Base-by-base conservation (phyloP, 1,140 invertebrate genomes). In the Bombus waltoni region DNA sequence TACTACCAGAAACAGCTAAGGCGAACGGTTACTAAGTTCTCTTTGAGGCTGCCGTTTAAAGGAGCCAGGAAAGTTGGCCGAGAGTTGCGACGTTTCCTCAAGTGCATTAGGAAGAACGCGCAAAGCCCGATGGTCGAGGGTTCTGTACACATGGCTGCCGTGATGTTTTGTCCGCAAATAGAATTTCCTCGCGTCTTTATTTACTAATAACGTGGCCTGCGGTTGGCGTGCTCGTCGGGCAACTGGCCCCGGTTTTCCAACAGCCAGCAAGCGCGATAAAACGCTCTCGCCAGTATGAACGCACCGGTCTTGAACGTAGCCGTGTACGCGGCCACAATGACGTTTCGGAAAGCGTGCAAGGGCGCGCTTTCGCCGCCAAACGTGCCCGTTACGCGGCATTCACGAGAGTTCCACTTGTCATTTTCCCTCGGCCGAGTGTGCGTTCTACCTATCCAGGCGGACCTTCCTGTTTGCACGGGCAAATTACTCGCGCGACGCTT, bases 121-220 rank as follows among this genome's bases (percentile, higher is more conserved):
- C 80, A 79, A 81, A 89, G 74, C 83, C 73, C 62, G 72, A 57
- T 79, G 88, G 85, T 90, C 88, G 88, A 90, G 88, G 62, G 86
- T 59, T 90, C 76, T 90, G 89, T 73, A 90, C 86, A 90, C 86
- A 90, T 35, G 73, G 59, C 66, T 65, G 88, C 78, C 76, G 74
- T 68, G 73, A 77, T 90, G 85, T 90, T 90, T 53, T 90, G 88
- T 80, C 80, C 62, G 82, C 89, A 90, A 90, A 90, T 86, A 90
- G 89, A 90, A 90, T 90, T 90, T 90, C 88, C 89, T 90, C 83
- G 89, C 86, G 88, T 90, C 89, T 90, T 90, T 90, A 90, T 90
- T 90, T 87, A 86, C 88, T 90, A 89, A 90, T 90, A 90, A 90
- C 88, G 86, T 83, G 72, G 83, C 62, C 88, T 86, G 87, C 38